Evolutionary conservation across 2,113 vertebrate species (phyloP).

Genomic region (Anser cygnoides): DNA sequence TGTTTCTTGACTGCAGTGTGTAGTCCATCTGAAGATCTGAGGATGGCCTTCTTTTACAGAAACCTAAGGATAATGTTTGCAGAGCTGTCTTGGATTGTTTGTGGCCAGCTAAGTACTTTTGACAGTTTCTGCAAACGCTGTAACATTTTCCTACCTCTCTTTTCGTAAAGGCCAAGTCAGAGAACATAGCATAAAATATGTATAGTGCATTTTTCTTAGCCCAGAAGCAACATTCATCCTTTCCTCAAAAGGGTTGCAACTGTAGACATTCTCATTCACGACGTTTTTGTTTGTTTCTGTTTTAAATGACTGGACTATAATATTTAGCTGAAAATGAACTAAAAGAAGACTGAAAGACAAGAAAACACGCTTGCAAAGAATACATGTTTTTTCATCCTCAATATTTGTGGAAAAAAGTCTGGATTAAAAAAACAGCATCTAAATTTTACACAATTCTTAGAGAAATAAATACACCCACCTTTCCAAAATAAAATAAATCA

Average conservation of each 20-base stretch:
- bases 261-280: not conserved
- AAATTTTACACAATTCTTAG: slow-evolving; percentile 7
- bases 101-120: not conserved
- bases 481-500: not conserved
- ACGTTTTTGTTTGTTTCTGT: not conserved
- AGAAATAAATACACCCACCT: not conserved
- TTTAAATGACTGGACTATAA: not conserved
- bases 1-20: not conserved
- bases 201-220: not conserved
- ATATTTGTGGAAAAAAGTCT: not conserved
- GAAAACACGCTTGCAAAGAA: not conserved
- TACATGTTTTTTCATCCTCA: not conserved
- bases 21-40: not conserved
- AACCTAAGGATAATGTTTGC: not conserved
- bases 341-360: not conserved
- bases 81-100: not conserved
- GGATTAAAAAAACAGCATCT: not conserved
- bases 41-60: not conserved
- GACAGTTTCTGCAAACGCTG: not conserved
- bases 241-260: not conserved
- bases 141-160: not conserved
- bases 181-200: not conserved
- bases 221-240: not conserved
- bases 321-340: not conserved
- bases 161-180: not conserved